phyloP scores from a whole-genome alignment of 1,140 invertebrate genomes.

The Amyelois transitella region DNA sequence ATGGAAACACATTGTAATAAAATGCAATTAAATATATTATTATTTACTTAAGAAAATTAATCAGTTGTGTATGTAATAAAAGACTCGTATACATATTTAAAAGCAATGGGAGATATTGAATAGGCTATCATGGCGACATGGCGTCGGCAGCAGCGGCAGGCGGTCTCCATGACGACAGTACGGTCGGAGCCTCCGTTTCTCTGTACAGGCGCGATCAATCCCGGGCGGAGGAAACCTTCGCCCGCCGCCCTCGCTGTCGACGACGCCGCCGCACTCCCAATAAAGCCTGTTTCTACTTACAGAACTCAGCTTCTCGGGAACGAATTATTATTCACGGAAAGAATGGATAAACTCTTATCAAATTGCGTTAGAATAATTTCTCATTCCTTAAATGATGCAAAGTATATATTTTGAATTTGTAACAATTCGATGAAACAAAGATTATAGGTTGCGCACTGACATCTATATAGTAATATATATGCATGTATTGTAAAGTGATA shows the following conservation, averaged over 20 bases:
- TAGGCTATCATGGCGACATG: constrained; percentile 46
- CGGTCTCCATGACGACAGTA: constrained; percentile 51
- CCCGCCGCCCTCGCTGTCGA: constrained; percentile 22
- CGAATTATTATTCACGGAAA: neutral
- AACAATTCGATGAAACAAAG: too few species aligned
- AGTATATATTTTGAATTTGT: too few species aligned
- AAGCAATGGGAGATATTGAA: constrained; percentile 21
- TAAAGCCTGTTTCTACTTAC: constrained; percentile 16
- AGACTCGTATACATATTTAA: neutral
- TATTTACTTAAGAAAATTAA: neutral
- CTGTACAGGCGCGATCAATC: constrained; percentile 45
- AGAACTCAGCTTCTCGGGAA: constrained; percentile 6
- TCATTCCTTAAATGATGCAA: too few species aligned
- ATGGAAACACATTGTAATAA: too few species aligned
- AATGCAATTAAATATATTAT: too few species aligned
- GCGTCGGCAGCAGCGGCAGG: constrained; percentile 44
- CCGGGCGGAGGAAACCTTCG: constrained; percentile 37
- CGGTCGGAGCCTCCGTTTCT: constrained; percentile 25
- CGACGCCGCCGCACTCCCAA: constrained; percentile 11
- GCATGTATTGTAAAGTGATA: too few species aligned
- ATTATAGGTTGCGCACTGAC: too few species aligned
- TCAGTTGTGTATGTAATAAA: neutral
- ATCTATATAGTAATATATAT: too few species aligned
- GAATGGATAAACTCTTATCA: too few species aligned
- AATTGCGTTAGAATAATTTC: too few species aligned